phyloP scores from a whole-genome alignment of 1,140 invertebrate species.

The Lethrus apterus region DNA sequence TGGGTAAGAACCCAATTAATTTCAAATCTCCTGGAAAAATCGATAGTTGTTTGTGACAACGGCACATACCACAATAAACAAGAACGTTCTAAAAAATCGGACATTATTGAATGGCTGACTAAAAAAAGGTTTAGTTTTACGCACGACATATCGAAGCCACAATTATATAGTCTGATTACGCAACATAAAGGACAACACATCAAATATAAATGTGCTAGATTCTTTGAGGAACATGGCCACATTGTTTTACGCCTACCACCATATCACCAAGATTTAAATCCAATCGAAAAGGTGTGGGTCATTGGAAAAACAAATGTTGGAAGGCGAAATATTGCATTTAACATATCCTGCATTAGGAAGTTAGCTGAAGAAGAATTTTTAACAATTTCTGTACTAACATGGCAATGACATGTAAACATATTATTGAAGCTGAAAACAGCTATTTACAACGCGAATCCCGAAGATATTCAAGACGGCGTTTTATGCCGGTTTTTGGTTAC shows the following conservation, averaged over 20 bases:
- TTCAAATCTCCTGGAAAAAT: slow-evolving; percentile 32
- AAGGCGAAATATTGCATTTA: slow-evolving; percentile 24
- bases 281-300: slow-evolving; percentile 38
- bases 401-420: background rate
- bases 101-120: slow-evolving; percentile 30
- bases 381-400: background rate
- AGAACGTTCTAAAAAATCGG: slow-evolving; percentile 23
- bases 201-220: slow-evolving; percentile 26
- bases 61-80: slow-evolving; percentile 37
- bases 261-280: slow-evolving; percentile 39
- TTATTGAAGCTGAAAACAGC: background rate
- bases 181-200: slow-evolving; percentile 13
- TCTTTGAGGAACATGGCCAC: slow-evolving; percentile 18
- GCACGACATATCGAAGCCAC: slow-evolving; percentile 7
- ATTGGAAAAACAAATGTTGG: slow-evolving; percentile 33
- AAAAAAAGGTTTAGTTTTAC: slow-evolving; percentile 19
- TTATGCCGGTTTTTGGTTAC: no score
- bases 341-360: slow-evolving; percentile 6
- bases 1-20: slow-evolving; percentile 26
- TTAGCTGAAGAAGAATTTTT: slow-evolving; percentile 1
- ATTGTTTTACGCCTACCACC: slow-evolving; percentile 32
- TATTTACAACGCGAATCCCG: no score
- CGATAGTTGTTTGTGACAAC: slow-evolving; percentile 38
- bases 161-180: slow-evolving; percentile 14
- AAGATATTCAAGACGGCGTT: no score